phyloP scores from a whole-genome alignment of 2,797 vertebrate species.

The Tauraco hartlaubi region DNA sequence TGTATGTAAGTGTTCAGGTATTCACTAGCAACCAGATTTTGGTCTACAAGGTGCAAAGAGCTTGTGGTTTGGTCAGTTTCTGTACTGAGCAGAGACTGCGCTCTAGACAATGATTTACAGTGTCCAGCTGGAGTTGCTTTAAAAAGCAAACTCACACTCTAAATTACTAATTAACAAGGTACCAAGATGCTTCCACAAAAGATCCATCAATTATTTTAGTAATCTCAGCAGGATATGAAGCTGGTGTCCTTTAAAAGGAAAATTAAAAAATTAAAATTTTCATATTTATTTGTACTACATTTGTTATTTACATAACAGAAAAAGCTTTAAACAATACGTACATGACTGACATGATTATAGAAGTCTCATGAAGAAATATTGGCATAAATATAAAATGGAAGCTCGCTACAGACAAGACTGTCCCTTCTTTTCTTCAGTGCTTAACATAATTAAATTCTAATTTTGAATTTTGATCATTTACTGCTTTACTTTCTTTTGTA shows the following conservation, averaged over 20 bases:
- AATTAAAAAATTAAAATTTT: not conserved
- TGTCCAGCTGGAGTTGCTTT: conserved; percentile 36
- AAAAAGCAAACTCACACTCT: conserved; percentile 46
- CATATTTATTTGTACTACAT: not conserved
- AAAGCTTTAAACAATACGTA: not conserved
- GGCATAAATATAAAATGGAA: not conserved
- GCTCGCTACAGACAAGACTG: not conserved
- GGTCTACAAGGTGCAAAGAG: not conserved
- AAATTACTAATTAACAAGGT: conserved; percentile 36
- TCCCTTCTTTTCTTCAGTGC: not conserved
- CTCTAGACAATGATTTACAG: conserved; percentile 14
- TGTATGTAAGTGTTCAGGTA: not conserved
- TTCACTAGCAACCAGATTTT: not conserved
- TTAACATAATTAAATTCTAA: not conserved
- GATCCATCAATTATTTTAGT: not conserved
- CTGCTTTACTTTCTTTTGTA: not conserved
- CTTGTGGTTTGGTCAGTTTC: not conserved
- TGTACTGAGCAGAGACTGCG: not conserved
- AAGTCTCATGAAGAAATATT: not conserved
- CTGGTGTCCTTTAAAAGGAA: not conserved
- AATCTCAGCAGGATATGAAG: not conserved
- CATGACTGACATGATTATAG: not conserved
- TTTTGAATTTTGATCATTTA: not conserved
- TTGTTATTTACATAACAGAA: not conserved
- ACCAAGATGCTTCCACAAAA: conserved; percentile 11